Evolutionary conservation across 2,888 invertebrate genomes (phyloP), one percentile per base, ranked within the genome.

Genomic region (Euphydryas editha): DNA sequence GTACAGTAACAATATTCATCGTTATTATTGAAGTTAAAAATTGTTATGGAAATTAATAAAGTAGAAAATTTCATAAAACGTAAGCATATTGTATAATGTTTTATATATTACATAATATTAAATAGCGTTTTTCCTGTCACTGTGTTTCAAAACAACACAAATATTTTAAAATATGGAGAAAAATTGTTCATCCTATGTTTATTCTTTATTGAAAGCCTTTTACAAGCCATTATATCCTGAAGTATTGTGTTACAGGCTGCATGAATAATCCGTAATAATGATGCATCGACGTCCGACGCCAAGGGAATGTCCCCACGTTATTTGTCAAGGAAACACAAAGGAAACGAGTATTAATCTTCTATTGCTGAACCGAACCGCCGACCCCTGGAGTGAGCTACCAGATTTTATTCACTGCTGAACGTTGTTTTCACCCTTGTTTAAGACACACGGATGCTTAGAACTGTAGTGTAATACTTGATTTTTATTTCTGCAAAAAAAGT

Each of bases 321-420:
- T 83, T 85, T 84, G 82, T 81, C 74, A 76, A 77, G 76, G 80
- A 78, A 79, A 81, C 80, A 88, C 86, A 89, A 89, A 84, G 85
- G 84, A 85, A 78, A 81, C 81, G 76, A 84, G 90, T 88, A 91
- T 91, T 91, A 90, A 91, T 91, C 91, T 91, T 91, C 83, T 81
- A 85, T 86, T 82, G 84, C 81, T 76, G 51, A 24, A 24, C 73
- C 75, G 76, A 77, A 77, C 76, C 76, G 75, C 74, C 81, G 82
- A 84, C 90, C 91, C 89, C 86, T 79, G 84, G 83, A 85, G 87
- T 83, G 87, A 85, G 85, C 85, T 87, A 83, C 83, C 85, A 84
- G 85, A 83, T 86, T 88, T 87, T 80, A 81, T 81, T 82, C 82
- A 79, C 74, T 74, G 74, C 74, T 72, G 74, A 76, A 69, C 77